These are phyloP conservation scores for Cottoperca gobio DNA, from an alignment of 2,797 vertebrate species.

Conservation along the genomic window DNA sequence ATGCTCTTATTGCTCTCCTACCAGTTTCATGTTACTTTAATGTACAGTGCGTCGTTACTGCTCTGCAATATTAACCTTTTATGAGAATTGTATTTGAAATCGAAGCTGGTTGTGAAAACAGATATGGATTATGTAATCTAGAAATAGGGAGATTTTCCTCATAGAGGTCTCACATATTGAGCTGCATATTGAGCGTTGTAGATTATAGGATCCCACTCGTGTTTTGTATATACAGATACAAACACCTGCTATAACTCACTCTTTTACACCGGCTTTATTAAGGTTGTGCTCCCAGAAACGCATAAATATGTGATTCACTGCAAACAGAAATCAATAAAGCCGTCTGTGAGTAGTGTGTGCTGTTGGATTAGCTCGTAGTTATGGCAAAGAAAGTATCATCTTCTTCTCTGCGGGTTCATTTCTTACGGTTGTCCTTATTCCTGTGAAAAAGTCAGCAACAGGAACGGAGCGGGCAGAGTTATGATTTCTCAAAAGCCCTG, in stretches of 20 bases:
- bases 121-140: not conserved
- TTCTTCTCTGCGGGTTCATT: not conserved
- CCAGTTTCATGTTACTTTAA: not conserved
- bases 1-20: not conserved
- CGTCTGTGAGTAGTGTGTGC: constrained; percentile 21
- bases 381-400: not conserved
- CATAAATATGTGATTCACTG: constrained; percentile 30
- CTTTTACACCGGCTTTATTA: not conserved
- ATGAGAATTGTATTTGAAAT: not conserved
- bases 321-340: constrained; percentile 18
- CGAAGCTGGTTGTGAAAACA: not conserved
- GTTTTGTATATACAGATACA: not conserved
- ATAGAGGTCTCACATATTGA: not conserved
- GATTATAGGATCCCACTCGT: not conserved
- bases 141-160: not conserved
- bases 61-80: not conserved
- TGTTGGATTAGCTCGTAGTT: constrained; percentile 1
- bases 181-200: not conserved
- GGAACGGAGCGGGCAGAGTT: too few relatives aligned
- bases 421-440: not conserved
- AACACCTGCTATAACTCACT: constrained; percentile 6
- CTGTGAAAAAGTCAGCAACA: not conserved
- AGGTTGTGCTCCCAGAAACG: not conserved
- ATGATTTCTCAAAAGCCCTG: too few relatives aligned
- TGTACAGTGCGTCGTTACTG: not conserved